These are phyloP conservation scores for Pseudoatta argentina DNA, from an alignment of 1,140 invertebrate genomes.

Conservation along the genomic window DNA sequence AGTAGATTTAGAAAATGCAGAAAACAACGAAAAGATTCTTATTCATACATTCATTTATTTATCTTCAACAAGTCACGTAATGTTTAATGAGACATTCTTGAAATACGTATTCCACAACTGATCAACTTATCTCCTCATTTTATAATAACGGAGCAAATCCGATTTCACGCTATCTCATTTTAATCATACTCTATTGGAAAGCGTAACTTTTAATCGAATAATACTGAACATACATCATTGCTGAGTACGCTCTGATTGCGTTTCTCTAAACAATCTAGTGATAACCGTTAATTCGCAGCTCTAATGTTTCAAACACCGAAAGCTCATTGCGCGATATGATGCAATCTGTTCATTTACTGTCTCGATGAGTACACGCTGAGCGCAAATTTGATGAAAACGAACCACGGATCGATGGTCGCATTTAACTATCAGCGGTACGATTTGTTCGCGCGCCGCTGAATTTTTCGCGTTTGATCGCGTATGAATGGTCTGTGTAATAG, in stretches of 20 bases:
- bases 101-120: neutral
- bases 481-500: conserved; percentile 39
- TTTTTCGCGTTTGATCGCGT: conserved; percentile 47
- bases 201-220: conserved; percentile 4
- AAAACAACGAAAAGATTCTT: neutral
- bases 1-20: conserved; percentile 13
- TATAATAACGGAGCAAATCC: conserved; percentile 1
- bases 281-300: conserved; percentile 14
- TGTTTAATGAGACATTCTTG: neutral
- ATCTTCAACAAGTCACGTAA: neutral
- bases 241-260: neutral
- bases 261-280: neutral
- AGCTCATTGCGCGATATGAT: conserved; percentile 15
- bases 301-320: conserved; percentile 15
- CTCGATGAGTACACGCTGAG: conserved; percentile 3
- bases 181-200: neutral
- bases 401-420: neutral
- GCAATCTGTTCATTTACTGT: conserved; percentile 26
- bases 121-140: neutral
- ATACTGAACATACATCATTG: neutral
- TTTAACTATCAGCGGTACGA: conserved; percentile 23
- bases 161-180: conserved; percentile 3
- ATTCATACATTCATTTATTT: neutral
- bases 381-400: conserved; percentile 44
- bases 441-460: conserved; percentile 5